Conservation (phyloP, 2,888 invertebrate genomes). For the Pediacus dermestoides region DNA sequence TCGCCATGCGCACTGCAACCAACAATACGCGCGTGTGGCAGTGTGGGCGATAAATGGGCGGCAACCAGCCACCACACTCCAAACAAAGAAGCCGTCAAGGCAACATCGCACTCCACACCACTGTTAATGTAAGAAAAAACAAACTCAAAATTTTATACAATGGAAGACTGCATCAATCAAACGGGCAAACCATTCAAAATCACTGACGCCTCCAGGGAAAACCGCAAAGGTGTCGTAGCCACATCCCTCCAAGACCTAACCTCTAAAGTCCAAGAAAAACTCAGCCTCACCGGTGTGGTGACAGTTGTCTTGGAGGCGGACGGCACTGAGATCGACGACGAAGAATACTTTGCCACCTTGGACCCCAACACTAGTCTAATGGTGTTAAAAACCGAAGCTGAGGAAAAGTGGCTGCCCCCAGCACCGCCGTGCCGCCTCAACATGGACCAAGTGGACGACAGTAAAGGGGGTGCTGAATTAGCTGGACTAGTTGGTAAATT, state of each 20-base stretch:
- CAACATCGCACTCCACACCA: neutral
- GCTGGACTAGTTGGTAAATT: slow-evolving; percentile 74
- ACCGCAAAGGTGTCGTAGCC: slow-evolving; percentile 80
- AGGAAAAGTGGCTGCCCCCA: slow-evolving; percentile 69
- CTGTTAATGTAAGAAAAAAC: neutral
- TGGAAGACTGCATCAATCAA: slow-evolving; percentile 55
- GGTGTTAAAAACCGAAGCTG: slow-evolving; percentile 68
- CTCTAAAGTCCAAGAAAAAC: slow-evolving; percentile 70
- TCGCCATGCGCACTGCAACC: slow-evolving; percentile 32
- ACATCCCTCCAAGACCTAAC: slow-evolving; percentile 74
- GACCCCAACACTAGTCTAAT: slow-evolving; percentile 84
- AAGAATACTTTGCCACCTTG: slow-evolving; percentile 89
- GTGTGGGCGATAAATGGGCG: slow-evolving; percentile 26
- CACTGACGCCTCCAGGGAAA: slow-evolving; percentile 73
- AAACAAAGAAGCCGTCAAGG: slow-evolving; percentile 18
- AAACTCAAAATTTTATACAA: slow-evolving; percentile 34
- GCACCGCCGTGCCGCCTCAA: slow-evolving; percentile 63
- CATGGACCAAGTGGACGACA: slow-evolving; percentile 30
- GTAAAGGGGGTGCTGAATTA: slow-evolving; percentile 57
- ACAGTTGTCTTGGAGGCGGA: slow-evolving; percentile 87
- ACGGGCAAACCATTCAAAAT: slow-evolving; percentile 71
- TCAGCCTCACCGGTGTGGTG: slow-evolving; percentile 61
- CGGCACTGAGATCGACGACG: slow-evolving; percentile 94
- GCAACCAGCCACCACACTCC: slow-evolving; percentile 27
- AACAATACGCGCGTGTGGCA: slow-evolving; percentile 16